Evolutionary conservation across 1,140 invertebrate species (phyloP), one percentile per base, ranked within the genome.

Genomic region (Adoxophyes honmai): DNA sequence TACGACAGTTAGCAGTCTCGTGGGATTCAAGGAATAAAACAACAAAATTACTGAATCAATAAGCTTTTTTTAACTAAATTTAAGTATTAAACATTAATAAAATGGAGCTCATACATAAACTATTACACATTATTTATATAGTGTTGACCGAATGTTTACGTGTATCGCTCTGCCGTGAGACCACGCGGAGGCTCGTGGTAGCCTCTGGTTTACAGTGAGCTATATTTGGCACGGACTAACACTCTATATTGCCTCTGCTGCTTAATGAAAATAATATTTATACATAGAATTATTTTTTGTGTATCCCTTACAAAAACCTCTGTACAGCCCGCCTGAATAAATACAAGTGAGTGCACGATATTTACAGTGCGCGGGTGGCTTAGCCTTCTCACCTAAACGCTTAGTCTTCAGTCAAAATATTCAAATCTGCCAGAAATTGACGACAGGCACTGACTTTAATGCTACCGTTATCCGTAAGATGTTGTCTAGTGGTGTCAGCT

Each of bases 51-150:
- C 70, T 61, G 73, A 77, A 81, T 75, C 70, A 75, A 73, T 82
- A 88, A 88, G 85, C 84, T 88, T 86, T 85, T 86, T 86, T 70
- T 70, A 81, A 75, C 79, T 85, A 85, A 79, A 73, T 79, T 75
- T 79, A 82, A 78, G 75, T 81, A 78, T 82, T 80, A 80, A 75
- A 81, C 75, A 81, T 75, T 70, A 48, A 81, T 75, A 76, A 81
- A 78, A 81, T 76, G 71, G 70, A 75, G 76, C 71, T 76, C 66
- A 67, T 76, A 81, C 70, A 81, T 34, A 52, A 16, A 34, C 64
- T 76, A 83, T 80, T 67, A 71, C 75, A 74, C 62, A 61, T 73
- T 62, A 66, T 67, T 69, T 70, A 65, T 60, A 76, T 70, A 62
- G 70, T 57, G 71, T 66, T 69, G 65, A 64, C 70, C 70, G 63